Percentiles rank a stretch among this genome's conserved stretches.
Evolutionary conservation across 2,113 vertebrate species (phyloP).

Genomic region (Limnothrissa miodon): DNA sequence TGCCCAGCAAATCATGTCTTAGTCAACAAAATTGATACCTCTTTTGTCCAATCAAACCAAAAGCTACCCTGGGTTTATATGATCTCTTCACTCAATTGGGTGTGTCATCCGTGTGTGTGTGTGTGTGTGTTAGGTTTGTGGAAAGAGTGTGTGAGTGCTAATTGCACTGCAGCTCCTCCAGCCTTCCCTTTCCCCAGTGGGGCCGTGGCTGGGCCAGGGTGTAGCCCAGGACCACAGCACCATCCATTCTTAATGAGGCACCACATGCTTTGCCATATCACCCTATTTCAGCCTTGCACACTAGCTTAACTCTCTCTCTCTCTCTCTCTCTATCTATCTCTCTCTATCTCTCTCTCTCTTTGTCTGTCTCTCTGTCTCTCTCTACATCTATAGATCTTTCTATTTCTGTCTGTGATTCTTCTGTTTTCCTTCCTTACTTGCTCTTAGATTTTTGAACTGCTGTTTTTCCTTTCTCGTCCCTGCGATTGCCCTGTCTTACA

Average conservation of each 20-base stretch:
- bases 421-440: background rate
- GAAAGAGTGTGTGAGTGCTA: background rate
- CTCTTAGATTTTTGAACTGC: background rate
- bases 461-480: background rate
- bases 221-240: background rate
- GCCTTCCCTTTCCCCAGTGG: too few species aligned
- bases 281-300: conserved; percentile 23
- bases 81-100: background rate
- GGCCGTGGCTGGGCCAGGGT: too few species aligned
- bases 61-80: background rate
- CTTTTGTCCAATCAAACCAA: background rate
- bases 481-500: background rate
- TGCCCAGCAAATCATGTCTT: conserved; percentile 46
- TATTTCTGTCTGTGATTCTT: background rate
- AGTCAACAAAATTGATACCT: background rate
- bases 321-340: conserved; percentile 5
- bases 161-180: background rate
- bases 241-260: background rate
- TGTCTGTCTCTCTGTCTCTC: background rate
- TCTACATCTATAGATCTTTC: background rate
- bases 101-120: conserved; percentile 1
- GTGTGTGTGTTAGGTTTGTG: background rate
- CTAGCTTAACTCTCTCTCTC: conserved; percentile 15
- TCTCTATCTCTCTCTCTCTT: background rate
- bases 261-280: background rate